These are phyloP conservation scores for Caenorhabditis becei DNA, from an alignment of 2,888 invertebrate species.

Conservation along the genomic window DNA sequence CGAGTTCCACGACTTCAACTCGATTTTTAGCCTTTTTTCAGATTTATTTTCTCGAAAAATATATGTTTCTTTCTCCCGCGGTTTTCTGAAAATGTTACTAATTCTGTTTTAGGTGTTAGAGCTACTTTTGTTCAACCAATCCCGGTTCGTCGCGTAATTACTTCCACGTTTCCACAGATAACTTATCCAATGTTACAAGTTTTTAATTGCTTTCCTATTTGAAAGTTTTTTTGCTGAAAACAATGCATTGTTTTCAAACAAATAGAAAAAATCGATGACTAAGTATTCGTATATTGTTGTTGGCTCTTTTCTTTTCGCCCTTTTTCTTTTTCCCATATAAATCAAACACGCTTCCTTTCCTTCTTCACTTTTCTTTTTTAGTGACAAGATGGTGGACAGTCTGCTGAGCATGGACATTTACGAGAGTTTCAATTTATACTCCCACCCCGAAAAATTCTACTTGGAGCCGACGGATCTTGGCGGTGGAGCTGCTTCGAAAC, in stretches of 20 bases:
- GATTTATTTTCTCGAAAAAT: not conserved
- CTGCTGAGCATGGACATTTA: conserved; percentile 64
- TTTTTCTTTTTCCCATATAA: not conserved
- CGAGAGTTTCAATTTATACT: conserved; percentile 73
- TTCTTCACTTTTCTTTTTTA: not conserved
- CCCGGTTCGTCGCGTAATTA: not conserved
- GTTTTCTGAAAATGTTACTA: no score
- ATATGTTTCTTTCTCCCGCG: no score
- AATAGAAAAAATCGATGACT: conserved; percentile 2
- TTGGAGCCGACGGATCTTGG: conserved; percentile 77
- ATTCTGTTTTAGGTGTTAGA: no score
- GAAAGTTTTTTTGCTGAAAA: no score
- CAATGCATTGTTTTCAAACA: not conserved
- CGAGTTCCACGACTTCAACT: conserved; percentile 32
- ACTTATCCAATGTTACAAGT: no score
- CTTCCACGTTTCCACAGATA: not conserved
- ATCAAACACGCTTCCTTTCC: not conserved
- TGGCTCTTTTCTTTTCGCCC: not conserved
- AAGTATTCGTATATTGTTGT: conserved; percentile 1
- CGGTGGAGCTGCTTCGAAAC: conserved; percentile 68
- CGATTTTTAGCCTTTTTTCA: conserved; percentile 7
- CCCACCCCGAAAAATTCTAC: conserved; percentile 76
- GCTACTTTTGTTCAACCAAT: no score
- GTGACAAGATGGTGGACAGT: conserved; percentile 40
- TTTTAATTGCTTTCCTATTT: no score